phyloP scores from a whole-genome alignment of 2,888 invertebrate species.

The Chrysolina oricalcia region DNA sequence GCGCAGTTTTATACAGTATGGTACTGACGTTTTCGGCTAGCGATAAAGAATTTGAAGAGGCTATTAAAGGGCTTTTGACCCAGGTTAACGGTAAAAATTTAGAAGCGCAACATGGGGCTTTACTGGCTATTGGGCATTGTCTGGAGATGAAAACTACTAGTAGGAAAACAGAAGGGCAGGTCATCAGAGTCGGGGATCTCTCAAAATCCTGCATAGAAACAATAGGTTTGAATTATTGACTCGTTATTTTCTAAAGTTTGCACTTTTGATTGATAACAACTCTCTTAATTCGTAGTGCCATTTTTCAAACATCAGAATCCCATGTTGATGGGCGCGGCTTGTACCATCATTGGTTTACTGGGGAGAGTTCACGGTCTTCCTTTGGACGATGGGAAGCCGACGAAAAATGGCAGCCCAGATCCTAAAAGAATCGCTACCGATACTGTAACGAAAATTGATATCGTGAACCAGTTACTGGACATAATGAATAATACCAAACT shows the following conservation, averaged over 20 bases:
- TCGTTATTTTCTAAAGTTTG: constrained; percentile 27
- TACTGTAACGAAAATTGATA: constrained; percentile 77
- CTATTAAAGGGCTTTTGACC: constrained; percentile 75
- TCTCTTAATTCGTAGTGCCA: constrained; percentile 73
- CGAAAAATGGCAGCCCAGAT: constrained; percentile 71
- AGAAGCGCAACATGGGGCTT: constrained; percentile 86
- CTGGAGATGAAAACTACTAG: constrained; percentile 79
- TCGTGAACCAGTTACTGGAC: constrained; percentile 82
- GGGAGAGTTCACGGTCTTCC: constrained; percentile 60
- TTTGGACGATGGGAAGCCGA: constrained; percentile 69
- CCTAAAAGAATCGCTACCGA: constrained; percentile 68
- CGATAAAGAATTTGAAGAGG: constrained; percentile 73
- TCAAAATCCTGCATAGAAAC: constrained; percentile 74
- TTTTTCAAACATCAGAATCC: constrained; percentile 78
- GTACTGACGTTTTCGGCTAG: constrained; percentile 78
- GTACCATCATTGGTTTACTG: constrained; percentile 79
- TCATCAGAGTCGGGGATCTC: constrained; percentile 74
- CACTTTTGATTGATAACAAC: constrained; percentile 1
- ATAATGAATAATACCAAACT: constrained; percentile 82
- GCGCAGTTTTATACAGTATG: constrained; percentile 82
- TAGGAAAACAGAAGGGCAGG: constrained; percentile 63
- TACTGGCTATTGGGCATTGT: constrained; percentile 81
- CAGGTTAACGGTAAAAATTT: constrained; percentile 76
- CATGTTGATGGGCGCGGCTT: constrained; percentile 80
- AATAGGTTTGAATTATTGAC: constrained; percentile 51